Base-by-base conservation (phyloP, 2,888 invertebrate species). In the Pandemis corylana region DNA sequence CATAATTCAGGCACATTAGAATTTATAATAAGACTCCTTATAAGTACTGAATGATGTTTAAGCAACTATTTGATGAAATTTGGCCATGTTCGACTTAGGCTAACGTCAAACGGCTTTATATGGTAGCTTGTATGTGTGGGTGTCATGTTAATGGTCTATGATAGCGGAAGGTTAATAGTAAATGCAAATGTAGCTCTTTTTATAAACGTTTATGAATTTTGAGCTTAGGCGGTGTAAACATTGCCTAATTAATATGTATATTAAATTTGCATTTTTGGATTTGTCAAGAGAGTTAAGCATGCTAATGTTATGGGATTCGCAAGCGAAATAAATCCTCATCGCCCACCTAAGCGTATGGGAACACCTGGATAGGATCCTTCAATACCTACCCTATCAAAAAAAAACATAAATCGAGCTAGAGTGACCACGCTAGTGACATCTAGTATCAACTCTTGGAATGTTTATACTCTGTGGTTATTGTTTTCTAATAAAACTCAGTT, bases 81-180 rank as follows among this genome's bases (percentile, higher is more conserved):
- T 82, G 81, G 82, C 81, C 83, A 78, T 80, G 80, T 80, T 81
- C 81, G 78, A 83, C 79, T 81, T 80, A 78, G 9, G 70, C 72
- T 79, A 80, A 81, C 82, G 83, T 82, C 82, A 84, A 83, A 82
- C 78, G 76, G 20, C 85, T 83, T 76, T 83, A 85, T 83, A 83
- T 80, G 85, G 85, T 76, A 78, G 71, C 76, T 79, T 79, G 81
- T 80, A 76, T 49, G 62, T 67, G 86, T 85, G 83, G 87, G 86
- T 80, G 87, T 81, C 15, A 71, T 53, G 71, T 76, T 76, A 76
- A 76, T 76, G 64, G 70, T 49, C 9, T 51, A 41, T 44, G 67
- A 67, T 76, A 73, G 53, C 61, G 49, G 42, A 66, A 75, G 71
- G 71, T 76, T 72, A 71, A 67, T 76, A 66, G 68, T 74, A 71